Base-by-base conservation (phyloP, 2,888 invertebrate species). In the Scaptomyza caliginosa region DNA sequence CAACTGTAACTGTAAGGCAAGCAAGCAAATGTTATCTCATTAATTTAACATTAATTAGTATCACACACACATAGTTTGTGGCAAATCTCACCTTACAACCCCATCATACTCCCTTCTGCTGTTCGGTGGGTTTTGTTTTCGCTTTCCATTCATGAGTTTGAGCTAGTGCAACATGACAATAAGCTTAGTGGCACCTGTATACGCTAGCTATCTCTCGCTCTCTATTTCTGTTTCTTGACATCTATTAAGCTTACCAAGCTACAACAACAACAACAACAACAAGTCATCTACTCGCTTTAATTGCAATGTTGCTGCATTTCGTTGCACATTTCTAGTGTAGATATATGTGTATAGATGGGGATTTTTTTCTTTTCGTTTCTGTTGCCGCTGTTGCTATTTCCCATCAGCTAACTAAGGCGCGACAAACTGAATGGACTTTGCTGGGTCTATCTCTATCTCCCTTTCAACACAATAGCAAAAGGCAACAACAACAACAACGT, bases 341-440 rank as follows among this genome's bases (percentile, higher is more conserved):
- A n/a, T n/a, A n/a, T n/a, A n/a, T n/a, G n/a, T n/a, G n/a, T n/a
- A n/a, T n/a, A n/a, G n/a, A n/a, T n/a, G n/a, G n/a, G n/a, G n/a
- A n/a, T 43, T 30, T 24, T 40, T 52, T 45, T 24, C 28, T 40
- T 5, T 16, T 8, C n/a, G 32, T 36, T 26, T 34, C 24, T 16
- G 26, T 42, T 24, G 13, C 6, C 7, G 13, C 13, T 23, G 43
- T 38, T 49, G 51, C 51, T 57, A 56, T 62, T 59, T 67, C 43
- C 39, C 57, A 63, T 54, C 60, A 68, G 77, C 77, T 58, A 86
- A 76, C 77, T 74, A 79, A 80, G 77, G 81, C 76, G 70, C 65
- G 64, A 66, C 56, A 67, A 34, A 51, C 74, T 62, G 69, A 84
- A 80, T 62, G 77, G 86, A 72, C 77, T 67, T 66, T 57, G 52